Conservation (phyloP, 2,888 invertebrate genomes). For the Pseudococcus longispinus region DNA sequence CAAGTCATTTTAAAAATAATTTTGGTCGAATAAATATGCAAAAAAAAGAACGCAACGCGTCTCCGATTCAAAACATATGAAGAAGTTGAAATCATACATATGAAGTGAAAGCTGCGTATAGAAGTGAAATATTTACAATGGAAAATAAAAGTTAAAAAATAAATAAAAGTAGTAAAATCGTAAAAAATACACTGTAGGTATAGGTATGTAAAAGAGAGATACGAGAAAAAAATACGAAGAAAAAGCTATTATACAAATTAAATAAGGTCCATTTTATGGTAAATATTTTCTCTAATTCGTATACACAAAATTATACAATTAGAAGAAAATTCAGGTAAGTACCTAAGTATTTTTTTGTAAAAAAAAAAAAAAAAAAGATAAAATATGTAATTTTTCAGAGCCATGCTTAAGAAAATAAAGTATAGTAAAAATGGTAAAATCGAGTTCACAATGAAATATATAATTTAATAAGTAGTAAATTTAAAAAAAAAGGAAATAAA, state of each 20-base stretch:
- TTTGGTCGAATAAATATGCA: conserved; percentile 7
- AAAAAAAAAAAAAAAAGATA: neutral
- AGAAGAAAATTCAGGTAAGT: neutral
- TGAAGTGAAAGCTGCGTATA: neutral
- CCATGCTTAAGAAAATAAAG: neutral
- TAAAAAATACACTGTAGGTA: neutral
- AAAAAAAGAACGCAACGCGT: neutral
- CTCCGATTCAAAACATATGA: neutral
- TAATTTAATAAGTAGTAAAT: neutral
- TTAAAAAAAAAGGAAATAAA: neutral
- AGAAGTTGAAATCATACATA: neutral
- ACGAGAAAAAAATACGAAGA: neutral
- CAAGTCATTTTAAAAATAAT: conserved; percentile 6
- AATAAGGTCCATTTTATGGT: neutral
- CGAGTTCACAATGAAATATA: neutral
- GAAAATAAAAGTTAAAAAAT: neutral
- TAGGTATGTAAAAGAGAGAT: neutral
- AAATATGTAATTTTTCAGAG: neutral
- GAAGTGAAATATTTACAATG: conserved; percentile 10
- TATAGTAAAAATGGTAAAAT: conserved; percentile 13
- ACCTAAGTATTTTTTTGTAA: neutral
- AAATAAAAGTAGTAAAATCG: neutral
- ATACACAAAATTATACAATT: neutral
- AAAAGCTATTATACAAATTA: neutral
- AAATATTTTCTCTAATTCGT: neutral